Evolutionary conservation across 2,888 invertebrate species (phyloP), one percentile per base, ranked within the genome.

Genomic region (Yponomeuta sedellus): DNA sequence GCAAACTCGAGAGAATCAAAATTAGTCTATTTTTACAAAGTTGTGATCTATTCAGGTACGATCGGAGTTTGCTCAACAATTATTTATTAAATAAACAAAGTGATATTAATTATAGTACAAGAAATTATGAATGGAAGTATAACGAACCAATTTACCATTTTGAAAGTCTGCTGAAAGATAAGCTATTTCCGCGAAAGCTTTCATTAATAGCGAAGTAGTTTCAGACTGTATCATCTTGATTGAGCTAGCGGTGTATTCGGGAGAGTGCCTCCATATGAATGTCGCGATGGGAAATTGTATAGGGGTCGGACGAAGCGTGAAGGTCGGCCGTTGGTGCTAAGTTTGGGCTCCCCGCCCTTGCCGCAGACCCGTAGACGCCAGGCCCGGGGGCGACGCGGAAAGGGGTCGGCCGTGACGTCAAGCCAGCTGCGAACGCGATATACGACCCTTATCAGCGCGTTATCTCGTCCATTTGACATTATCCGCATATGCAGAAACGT

Each of bases 401-500:
- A 70, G 73, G 77, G 78, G 77, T 73, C 75, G 77, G 75, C 75
- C 68, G 76, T 86, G 86, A 89, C 88, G 88, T 88, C 86, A 86
- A 72, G 69, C 67, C 81, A 81, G 83, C 85, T 85, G 82, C 10
- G 19, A 39, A 64, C 57, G 57, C 19, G 28, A 64, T 64, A 28
- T 20, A 28, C 19, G 34, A 19, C 63, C 44, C 44, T 44, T 64
- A 64, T 58, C 56, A 57, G n/a, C 39, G 19, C 28, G 25, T 12
- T 57, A 56, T 28, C 39, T 34, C 28, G 10, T 10, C 40, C 5
- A 52, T 16, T 20, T 12, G 12, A 8, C 69, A 71, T 73, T 71
- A 25, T n/a, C 5, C 8, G 12, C 61, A 34, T 28, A 34, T 25
- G 20, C 11, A 12, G 10, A 59, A 22, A 59, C 59, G 59, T 59